A percentile compares a stretch with the other conserved stretches of the same genome.
These are phyloP conservation scores for Hippopotamyrus pictus DNA, from an alignment of 2,797 vertebrate species.

Conservation along the genomic window DNA sequence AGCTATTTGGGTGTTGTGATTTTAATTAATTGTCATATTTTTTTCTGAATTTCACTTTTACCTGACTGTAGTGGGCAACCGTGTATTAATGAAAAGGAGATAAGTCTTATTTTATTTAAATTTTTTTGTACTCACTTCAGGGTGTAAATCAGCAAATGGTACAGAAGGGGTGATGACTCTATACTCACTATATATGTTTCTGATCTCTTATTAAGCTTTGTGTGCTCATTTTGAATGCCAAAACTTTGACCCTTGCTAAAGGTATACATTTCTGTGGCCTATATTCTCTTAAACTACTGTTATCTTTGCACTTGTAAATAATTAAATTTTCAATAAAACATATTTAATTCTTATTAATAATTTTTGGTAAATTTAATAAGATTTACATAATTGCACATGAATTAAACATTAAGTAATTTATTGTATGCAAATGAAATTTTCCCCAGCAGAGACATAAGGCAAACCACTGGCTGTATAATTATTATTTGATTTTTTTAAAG, in stretches of 20 bases:
- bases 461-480: neutral
- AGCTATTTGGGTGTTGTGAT: neutral
- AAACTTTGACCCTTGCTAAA: constrained; percentile 19
- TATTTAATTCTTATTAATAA: constrained; percentile 60
- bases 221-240: neutral
- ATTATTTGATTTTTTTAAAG: neutral
- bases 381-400: constrained; percentile 70
- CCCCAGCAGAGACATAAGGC: constrained; percentile 10
- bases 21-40: neutral
- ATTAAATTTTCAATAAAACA: constrained; percentile 65
- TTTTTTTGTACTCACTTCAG: neutral
- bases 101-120: neutral
- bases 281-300: constrained; percentile 19
- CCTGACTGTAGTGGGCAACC: neutral
- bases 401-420: constrained; percentile 65
- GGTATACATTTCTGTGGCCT: neutral
- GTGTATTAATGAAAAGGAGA: neutral
- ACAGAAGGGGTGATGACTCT: neutral
- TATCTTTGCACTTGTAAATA: constrained; percentile 41
- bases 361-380: constrained; percentile 64
- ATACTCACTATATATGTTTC: neutral
- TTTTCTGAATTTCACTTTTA: neutral
- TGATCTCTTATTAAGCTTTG: neutral
- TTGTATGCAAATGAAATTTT: constrained; percentile 63
- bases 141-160: neutral